Evolutionary conservation across 2,888 invertebrate genomes (phyloP), one percentile per base, ranked within the genome.

Genomic region (Meandrusa payeni): DNA sequence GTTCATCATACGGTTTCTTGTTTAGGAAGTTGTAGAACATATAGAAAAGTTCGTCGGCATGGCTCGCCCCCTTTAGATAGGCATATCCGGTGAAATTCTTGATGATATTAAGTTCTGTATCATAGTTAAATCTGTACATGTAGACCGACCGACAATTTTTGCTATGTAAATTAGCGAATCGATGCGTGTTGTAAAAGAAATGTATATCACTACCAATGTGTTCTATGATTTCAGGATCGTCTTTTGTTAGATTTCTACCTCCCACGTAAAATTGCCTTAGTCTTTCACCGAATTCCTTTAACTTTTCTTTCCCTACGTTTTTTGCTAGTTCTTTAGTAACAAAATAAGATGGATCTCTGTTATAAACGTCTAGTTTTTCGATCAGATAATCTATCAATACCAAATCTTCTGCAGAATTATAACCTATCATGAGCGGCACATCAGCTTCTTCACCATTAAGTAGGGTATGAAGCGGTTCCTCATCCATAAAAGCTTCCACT

Each of bases 41-140:
- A 47, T 81, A 81, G 22, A 64, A 64, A 20, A 81, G 1, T 0
- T 83, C 83, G 42, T 85, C 85, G 1, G 67, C 73, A 27, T 85
- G 82, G 5, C 64, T 56, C 1, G 69, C 73, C 0, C 78, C 81
- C 64, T 59, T 54, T 17, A 55, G 32, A 11, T 51, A 2, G 0
- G 37, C 17, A 9, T 41, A 43, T 0, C 49, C 51, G 0, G 49
- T 22, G 0, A 49, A 11, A 3, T 22, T 47, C 43, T 64, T 64
- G 3, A 62, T 17, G 1, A 59, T 23, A 41, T 66, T 68, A 7
- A 64, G 41, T 28, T 64, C 59, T 0, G 60, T 57, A 9, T 56
- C 55, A 19, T 39, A 56, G 29, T 57, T 53, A 27, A 69, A 64
- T 33, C 48, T 51, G 33, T 61, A 64, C 34, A 61, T 47, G 38